Evolutionary conservation across 1,140 invertebrate genomes (phyloP), one percentile per base, ranked within the genome.

Genomic region (Dendroctonus ponderosae): DNA sequence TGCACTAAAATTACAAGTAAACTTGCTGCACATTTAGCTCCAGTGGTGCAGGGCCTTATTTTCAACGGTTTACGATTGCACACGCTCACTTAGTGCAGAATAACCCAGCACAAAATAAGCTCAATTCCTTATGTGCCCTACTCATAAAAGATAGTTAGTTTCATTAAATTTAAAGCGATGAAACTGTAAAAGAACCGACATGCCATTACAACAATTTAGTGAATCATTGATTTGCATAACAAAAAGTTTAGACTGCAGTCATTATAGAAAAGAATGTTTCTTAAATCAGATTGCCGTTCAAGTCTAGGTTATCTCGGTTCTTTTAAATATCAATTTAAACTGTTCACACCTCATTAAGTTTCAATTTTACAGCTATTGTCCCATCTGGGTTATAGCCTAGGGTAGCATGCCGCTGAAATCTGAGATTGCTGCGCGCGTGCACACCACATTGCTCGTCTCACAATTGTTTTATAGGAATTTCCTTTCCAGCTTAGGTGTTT

Each of bases 361-460:
- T 77, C 77, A 79, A 79, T 79, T 79, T 79, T 79, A 79, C 77
- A 79, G 77, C 77, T 75, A 78, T 78, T 78, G 76, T 79, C 77
- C 76, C 76, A 79, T 77, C 74, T 78, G 74, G 75, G 76, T 78
- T 78, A 78, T 72, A 74, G 73, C 73, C 74, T 69, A 62, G 71
- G 74, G 72, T 72, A 71, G 74, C 70, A 74, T 77, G 74, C 76
- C 76, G 76, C 71, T 70, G 73, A 74, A 77, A 74, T 74, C 74
- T 71, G 71, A 72, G 70, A 72, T 72, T 70, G 70, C 69, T 67
- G 48, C 70, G 69, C 70, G 53, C 67, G 72, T 71, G 66, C 62
- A 71, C 60, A 70, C 68, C 66, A 69, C 70, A 69, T 69, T 70
- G 56, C 58, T 61, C 57, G 57, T 67, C 50, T 62, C 44, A 62